Evolutionary conservation across 2,888 invertebrate genomes (phyloP).

Genomic region (Sycophila texana): DNA sequence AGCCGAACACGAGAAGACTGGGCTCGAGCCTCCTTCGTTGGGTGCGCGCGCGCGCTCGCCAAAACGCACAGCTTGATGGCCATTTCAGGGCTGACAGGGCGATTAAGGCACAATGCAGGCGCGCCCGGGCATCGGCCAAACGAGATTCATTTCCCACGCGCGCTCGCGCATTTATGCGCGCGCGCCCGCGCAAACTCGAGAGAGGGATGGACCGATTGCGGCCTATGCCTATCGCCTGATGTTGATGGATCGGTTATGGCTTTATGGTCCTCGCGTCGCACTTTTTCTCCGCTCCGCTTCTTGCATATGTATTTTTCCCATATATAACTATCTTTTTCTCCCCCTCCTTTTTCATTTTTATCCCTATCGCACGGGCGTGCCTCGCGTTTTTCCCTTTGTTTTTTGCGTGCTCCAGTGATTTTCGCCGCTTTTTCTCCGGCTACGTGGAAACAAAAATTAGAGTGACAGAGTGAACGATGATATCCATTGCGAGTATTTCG

Average conservation of each 20-base stretch:
- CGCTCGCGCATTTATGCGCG: constrained; percentile 56
- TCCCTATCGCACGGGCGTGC: not conserved
- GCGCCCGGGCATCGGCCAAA: constrained; percentile 23
- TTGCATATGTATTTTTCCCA: not conserved
- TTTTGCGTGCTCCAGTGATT: constrained; percentile 4
- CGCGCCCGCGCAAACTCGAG: constrained; percentile 6
- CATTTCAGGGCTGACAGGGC: constrained; percentile 41
- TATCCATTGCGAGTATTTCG: constrained; percentile 7
- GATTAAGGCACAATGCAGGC: constrained; percentile 43
- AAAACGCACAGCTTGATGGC: constrained; percentile 8
- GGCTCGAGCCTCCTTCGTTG: too few relatives aligned
- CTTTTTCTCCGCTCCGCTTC: constrained; percentile 3
- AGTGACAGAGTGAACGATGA: constrained; percentile 8
- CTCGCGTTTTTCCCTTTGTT: constrained; percentile 1
- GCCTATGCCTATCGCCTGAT: constrained; percentile 48
- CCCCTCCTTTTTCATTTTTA: not conserved
- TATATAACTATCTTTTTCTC: not conserved
- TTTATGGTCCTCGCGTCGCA: constrained; percentile 56
- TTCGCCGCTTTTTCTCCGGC: not conserved
- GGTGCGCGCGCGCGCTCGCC: not conserved
- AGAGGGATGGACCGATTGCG: constrained; percentile 45
- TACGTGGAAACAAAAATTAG: too few relatives aligned
- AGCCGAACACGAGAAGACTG: too few relatives aligned
- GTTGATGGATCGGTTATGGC: constrained; percentile 65
- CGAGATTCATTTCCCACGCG: constrained; percentile 63